Base-by-base conservation (phyloP, 2,888 invertebrate genomes). In the Bhutanitis thaidina region DNA sequence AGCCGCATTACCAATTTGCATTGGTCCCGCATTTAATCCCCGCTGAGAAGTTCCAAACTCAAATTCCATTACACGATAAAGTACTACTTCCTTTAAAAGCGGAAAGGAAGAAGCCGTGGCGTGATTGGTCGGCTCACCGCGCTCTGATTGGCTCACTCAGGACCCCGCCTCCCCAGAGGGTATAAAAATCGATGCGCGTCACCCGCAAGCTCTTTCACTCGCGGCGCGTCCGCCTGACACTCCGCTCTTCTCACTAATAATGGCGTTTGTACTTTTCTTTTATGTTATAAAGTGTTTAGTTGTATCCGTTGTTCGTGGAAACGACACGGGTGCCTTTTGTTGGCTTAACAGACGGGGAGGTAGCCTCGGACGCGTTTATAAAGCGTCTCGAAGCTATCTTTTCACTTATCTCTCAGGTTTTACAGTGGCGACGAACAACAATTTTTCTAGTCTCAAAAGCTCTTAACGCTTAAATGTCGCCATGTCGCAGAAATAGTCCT, bases 121-220 rank as follows among this genome's bases (percentile, higher is more conserved):
- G 75, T 77, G 82, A 88, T 88, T 88, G 88, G 88, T 74, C 68
- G 80, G 80, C 73, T 79, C 80, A 77, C 83, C 82, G 79, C 81
- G 77, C 74, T 56, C 72, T 76, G 83, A 86, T 87, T 87, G 87
- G 87, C 83, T 62, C 72, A 64, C 73, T 72, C 74, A 51, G 74
- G 77, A 83, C 84, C 83, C 86, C 85, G 83, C 87, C 87, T 74
- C 84, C 65, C 72, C 59, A 57, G 65, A 74, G 77, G 80, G 74
- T 85, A 88, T 87, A 88, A 89, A 89, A 89, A 89, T 89, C 89
- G 83, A 89, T 89, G 87, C 80, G 67, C 69, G 64, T 60, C 59
- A 62, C 63, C 58, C 52, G 58, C 65, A 59, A 74, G 66, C 71
- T 86, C 81, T 82, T 89, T 86, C 85, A 84, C 76, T 72, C 61